Evolutionary conservation across 2,797 vertebrate species (phyloP), one percentile per base, ranked within the genome.

Genomic region (Carduelis carduelis): DNA sequence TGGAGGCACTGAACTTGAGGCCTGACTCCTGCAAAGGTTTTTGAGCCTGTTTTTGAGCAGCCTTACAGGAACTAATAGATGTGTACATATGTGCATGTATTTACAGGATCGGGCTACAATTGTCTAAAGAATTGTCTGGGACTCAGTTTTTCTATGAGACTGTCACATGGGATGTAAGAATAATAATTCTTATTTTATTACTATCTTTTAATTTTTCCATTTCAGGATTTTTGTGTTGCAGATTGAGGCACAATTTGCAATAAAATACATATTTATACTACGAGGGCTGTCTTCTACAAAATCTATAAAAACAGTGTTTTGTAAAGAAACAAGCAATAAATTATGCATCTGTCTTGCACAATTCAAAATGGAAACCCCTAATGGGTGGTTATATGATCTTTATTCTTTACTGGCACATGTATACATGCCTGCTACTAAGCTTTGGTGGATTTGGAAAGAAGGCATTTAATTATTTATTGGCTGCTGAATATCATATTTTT

Each of bases 391-490:
- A 57, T 52, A 57, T 65, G 47, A 57, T 95, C 53, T 89, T 85
- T 91, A 53, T 83, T 95, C 65, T 90, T 95, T 87, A 71, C 87
- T 94, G 91, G 55, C 76, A 87, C 44, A 17, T 57, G 75, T 70
- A 37, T 83, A 59, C 30, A 57, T 72, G 53, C 22, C 81, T 92
- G 26, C 44, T 87, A 68, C 93, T 83, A 88, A 89, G 87, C 64
- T 95, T 94, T 95, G 85, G 93, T 96, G 41, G 32, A 46, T 95
- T 97, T 98, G 96, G 97, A 98, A 98, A 99, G 98, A 98, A 97
- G 49, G 92, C 96, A 97, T 98, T 99, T 98, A 99, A 99, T 99
- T 98, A 98, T 99, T 99, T 98, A 99, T 98, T 98, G 98, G 97
- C 98, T 98, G 98, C 97, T 98, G 98, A 86, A 90, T 95, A 63